Conservation (phyloP, 2,113 vertebrate species). For the Dissostichus mawsoni region DNA sequence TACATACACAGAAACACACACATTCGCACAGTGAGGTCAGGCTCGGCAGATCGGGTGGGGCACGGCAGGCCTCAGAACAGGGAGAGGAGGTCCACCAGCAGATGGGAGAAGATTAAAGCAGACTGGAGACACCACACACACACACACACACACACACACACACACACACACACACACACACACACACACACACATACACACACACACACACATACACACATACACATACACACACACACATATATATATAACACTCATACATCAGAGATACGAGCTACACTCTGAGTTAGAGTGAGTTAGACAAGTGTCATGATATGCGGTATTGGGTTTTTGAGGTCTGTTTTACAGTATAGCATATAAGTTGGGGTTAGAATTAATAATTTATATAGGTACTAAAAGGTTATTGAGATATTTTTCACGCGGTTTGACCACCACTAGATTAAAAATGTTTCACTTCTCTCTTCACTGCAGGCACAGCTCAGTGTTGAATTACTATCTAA, state of each 20-base stretch:
- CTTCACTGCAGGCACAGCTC: constrained; percentile 17
- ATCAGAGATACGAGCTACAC: constrained; percentile 11
- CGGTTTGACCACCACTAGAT: constrained; percentile 4
- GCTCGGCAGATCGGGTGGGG: constrained; percentile 72
- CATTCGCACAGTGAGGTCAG: constrained; percentile 65
- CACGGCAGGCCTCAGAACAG: constrained; percentile 66
- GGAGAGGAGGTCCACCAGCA: constrained; percentile 79
- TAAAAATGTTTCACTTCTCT: constrained; percentile 23
- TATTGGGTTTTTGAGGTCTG: constrained; percentile 18
- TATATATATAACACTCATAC: constrained; percentile 24
- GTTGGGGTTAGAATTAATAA: background rate
- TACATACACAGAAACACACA: constrained; percentile 34
- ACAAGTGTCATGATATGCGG: background rate
- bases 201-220: constrained; percentile 17
- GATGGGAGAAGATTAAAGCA: constrained; percentile 81
- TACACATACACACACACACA: constrained; percentile 1
- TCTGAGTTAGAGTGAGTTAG: constrained; percentile 25
- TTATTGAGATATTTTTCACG: background rate
- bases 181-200: background rate
- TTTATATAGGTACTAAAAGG: background rate
- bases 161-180: constrained; percentile 18
- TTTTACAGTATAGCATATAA: constrained; percentile 14
- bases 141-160: constrained; percentile 35
- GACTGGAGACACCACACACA: constrained; percentile 37
- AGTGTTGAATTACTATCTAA: constrained; percentile 58